A percentile compares a stretch with the other conserved stretches of the same genome.
These are phyloP conservation scores for Labeo catla DNA, from an alignment of 2,113 vertebrate genomes.

Conservation along the genomic window DNA sequence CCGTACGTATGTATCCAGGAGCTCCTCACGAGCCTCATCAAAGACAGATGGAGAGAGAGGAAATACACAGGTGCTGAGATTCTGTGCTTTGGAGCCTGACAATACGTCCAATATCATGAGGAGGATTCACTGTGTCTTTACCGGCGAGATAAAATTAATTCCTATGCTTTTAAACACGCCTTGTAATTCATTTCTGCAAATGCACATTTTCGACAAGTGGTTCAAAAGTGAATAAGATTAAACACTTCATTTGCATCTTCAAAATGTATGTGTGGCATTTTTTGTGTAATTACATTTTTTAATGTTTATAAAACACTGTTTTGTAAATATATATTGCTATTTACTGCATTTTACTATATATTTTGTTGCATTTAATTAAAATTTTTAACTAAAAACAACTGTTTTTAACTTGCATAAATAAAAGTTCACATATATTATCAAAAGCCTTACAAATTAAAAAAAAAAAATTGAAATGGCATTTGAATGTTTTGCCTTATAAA, in stretches of 20 bases:
- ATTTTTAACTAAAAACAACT: no score
- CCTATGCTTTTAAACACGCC: not conserved
- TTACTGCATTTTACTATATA: no score
- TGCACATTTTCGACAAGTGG: not conserved
- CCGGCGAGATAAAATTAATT: not conserved
- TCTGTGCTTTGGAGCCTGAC: not conserved
- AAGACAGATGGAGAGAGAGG: conserved; percentile 53
- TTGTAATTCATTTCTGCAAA: not conserved
- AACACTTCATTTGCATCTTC: not conserved
- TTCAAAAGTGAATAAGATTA: not conserved
- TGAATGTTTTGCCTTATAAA: no score
- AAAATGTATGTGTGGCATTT: not conserved
- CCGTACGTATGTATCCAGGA: conserved; percentile 60
- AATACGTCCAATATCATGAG: not conserved
- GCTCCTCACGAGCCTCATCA: conserved; percentile 69
- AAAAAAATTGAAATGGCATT: no score
- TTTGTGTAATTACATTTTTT: not conserved
- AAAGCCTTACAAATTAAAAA: no score
- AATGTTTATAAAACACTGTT: not conserved
- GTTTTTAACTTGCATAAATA: not conserved
- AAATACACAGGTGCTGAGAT: not conserved
- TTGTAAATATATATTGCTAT: not conserved
- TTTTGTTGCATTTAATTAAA: no score
- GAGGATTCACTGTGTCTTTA: not conserved
- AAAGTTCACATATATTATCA: not conserved